A percentile compares a stretch with the other conserved stretches of the same genome.
Evolutionary conservation across 2,113 vertebrate genomes (phyloP).

Genomic region (Pholis gunnellus): DNA sequence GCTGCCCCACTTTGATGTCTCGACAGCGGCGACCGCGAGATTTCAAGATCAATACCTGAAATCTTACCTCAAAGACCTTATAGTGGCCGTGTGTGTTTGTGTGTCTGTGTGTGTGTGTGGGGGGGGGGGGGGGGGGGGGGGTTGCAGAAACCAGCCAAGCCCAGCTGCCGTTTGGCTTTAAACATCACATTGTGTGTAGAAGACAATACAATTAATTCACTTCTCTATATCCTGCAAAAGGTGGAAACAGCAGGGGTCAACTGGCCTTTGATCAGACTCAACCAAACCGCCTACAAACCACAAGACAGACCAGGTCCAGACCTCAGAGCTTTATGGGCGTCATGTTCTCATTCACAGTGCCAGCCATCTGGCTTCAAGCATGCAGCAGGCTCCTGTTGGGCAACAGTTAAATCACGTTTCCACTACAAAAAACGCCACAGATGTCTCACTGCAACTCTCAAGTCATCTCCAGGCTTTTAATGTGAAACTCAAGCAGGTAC

Average conservation of each 20-base stretch:
- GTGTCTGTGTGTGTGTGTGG: neutral
- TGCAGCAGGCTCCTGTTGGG: constrained; percentile 59
- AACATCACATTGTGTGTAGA: neutral
- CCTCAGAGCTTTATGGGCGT: constrained; percentile 37
- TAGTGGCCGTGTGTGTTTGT: neutral
- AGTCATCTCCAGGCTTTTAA: constrained; percentile 11
- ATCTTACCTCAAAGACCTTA: neutral
- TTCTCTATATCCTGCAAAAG: neutral
- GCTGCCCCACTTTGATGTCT: constrained; percentile 49
- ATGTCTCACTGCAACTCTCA: constrained; percentile 8
- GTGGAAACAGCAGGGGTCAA: constrained; percentile 2
- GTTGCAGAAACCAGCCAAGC: neutral
- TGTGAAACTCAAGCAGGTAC: neutral
- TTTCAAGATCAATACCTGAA: constrained; percentile 34
- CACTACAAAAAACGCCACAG: constrained; percentile 3
- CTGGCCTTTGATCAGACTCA: constrained; percentile 18
- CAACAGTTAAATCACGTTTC: constrained; percentile 41
- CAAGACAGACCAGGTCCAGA: constrained; percentile 46
- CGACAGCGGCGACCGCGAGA: constrained; percentile 29
- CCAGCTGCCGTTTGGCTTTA: neutral
- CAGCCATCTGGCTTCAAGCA: constrained; percentile 64
- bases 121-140: too few relatives aligned
- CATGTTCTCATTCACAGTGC: constrained; percentile 47
- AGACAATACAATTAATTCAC: neutral
- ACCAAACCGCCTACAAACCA: constrained; percentile 18